Conservation (phyloP, 1,140 invertebrate genomes). For the Drosophila funebris region DNA sequence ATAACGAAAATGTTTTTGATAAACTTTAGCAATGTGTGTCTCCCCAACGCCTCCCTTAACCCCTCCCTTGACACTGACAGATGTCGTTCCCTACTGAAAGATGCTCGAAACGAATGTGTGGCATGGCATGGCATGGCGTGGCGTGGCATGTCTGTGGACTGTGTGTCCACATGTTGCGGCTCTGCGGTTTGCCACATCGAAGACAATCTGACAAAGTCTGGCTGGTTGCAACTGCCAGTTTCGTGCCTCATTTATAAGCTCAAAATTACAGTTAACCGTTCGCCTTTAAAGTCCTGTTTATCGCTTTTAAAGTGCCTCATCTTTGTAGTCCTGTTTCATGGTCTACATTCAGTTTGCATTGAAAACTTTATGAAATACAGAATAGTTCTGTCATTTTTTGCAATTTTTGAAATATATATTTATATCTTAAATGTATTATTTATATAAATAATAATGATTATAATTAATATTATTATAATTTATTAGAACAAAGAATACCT, state of each 20-base stretch:
- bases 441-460: no score
- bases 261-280: constrained; percentile 59
- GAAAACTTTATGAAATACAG: no score
- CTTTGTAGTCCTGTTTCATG: not conserved
- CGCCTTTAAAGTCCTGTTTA: constrained; percentile 8
- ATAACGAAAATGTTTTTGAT: constrained; percentile 75
- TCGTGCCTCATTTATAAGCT: constrained; percentile 52
- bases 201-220: constrained; percentile 1
- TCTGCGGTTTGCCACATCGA: constrained; percentile 13
- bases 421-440: no score
- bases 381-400: no score
- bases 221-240: not conserved
- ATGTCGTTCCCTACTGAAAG: constrained; percentile 53
- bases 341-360: no score
- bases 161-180: constrained; percentile 50
- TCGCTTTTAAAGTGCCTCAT: not conserved
- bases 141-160: constrained; percentile 24
- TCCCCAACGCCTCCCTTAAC: not conserved
- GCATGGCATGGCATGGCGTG: not conserved
- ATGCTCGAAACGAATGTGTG: constrained; percentile 9
- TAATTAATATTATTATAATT: no score
- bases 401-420: no score
- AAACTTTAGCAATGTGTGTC: constrained; percentile 38
- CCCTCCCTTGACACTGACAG: constrained; percentile 48
- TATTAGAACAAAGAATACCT: no score